Evolutionary conservation across 1,140 invertebrate species (phyloP).

Genomic region (Penaeus indicus): DNA sequence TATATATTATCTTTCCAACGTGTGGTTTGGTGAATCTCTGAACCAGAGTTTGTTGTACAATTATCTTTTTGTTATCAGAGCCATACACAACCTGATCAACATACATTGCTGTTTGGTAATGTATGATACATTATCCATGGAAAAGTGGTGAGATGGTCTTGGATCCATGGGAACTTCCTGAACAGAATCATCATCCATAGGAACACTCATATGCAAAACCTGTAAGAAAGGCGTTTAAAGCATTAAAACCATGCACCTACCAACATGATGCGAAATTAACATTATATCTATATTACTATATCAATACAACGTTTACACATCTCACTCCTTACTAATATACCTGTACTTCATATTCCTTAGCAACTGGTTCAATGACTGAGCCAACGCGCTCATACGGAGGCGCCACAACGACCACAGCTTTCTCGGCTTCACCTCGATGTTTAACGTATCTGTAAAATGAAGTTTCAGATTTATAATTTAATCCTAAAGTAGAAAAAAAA

Average conservation of each 20-base stretch:
- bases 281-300: neutral
- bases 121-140: constrained; percentile 65
- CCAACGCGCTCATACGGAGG: constrained; percentile 56
- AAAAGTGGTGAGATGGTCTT: constrained; percentile 50
- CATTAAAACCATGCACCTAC: neutral
- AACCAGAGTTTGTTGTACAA: too few relatives aligned
- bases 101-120: constrained; percentile 64
- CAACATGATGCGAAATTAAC: neutral
- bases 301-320: neutral
- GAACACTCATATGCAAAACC: constrained; percentile 66
- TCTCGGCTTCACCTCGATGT: constrained; percentile 46
- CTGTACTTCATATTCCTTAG: constrained; percentile 58
- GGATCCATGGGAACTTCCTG: constrained; percentile 52
- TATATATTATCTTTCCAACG: too few relatives aligned
- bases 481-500: neutral
- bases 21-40: too few relatives aligned
- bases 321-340: constrained; percentile 2
- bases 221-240: neutral
- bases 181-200: constrained; percentile 64
- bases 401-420: constrained; percentile 59
- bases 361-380: constrained; percentile 42
- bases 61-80: too few relatives aligned
- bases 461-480: neutral
- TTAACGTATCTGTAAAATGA: constrained; percentile 31
- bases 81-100: neutral